phyloP scores from a whole-genome alignment of 2,797 vertebrate species.

The Micrastur ruficollis region DNA sequence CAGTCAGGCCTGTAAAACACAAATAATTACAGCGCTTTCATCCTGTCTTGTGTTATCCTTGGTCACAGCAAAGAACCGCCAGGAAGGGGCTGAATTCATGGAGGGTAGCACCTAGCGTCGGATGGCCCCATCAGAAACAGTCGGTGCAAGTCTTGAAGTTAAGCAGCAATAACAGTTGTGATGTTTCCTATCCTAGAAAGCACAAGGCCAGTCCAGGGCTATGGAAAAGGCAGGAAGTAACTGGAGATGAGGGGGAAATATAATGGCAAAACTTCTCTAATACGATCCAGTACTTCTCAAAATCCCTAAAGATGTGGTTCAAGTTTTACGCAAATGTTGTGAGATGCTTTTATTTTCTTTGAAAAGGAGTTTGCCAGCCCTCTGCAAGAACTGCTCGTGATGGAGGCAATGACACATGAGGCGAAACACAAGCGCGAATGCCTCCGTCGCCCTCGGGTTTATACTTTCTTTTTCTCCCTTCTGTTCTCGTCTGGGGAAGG shows the following conservation, averaged over 20 bases:
- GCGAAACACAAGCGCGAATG: neutral
- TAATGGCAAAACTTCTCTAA: neutral
- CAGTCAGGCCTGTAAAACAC: neutral
- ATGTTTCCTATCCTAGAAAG: neutral
- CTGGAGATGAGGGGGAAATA: neutral
- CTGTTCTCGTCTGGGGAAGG: neutral
- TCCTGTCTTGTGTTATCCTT: neutral
- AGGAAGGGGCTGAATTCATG: neutral
- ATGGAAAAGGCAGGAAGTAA: neutral
- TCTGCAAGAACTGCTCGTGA: neutral
- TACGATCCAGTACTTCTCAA: neutral
- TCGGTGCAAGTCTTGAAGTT: neutral
- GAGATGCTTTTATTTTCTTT: neutral
- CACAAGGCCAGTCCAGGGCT: neutral
- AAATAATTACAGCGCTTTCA: neutral
- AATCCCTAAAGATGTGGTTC: neutral
- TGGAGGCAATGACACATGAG: neutral
- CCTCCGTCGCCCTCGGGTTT: fast-evolving
- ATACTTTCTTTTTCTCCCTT: neutral
- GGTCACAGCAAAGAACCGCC: neutral
- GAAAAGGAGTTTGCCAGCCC: neutral
- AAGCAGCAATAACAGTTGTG: neutral
- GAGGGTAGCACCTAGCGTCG: too few relatives aligned
- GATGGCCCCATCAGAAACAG: neutral
- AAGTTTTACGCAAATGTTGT: neutral